Conservation (phyloP, 2,113 vertebrate genomes). For the Colossoma macropomum region DNA sequence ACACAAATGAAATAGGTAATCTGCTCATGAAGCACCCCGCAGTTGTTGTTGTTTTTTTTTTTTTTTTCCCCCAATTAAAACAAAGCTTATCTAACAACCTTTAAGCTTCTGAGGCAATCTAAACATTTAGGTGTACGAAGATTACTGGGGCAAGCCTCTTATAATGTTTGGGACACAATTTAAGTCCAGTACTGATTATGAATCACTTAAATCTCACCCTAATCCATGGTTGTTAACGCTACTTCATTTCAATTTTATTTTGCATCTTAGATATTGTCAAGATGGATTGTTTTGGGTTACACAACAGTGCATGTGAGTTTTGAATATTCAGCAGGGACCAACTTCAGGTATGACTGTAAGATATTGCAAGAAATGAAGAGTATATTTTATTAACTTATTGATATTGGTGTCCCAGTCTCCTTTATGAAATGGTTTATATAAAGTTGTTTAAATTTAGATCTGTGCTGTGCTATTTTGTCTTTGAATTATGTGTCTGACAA, state of each 20-base stretch:
- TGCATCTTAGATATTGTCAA: slow-evolving; percentile 22
- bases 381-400: slow-evolving; percentile 84
- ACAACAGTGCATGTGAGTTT: slow-evolving; percentile 39
- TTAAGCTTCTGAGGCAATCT: neutral
- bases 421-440: slow-evolving; percentile 58
- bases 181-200: neutral
- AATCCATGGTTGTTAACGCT: slow-evolving; percentile 12
- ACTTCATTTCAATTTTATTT: neutral
- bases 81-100: neutral
- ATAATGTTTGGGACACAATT: neutral
- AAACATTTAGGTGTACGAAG: neutral
- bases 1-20: neutral
- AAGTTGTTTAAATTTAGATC: slow-evolving; percentile 57
- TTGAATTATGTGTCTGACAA: slow-evolving; percentile 63
- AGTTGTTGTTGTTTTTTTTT: neutral
- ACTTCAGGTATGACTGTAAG: slow-evolving; percentile 75
- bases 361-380: slow-evolving; percentile 76
- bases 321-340: slow-evolving; percentile 73
- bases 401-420: slow-evolving; percentile 63
- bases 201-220: slow-evolving; percentile 23
- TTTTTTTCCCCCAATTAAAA: neutral
- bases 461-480: slow-evolving; percentile 64
- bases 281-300: slow-evolving; percentile 26
- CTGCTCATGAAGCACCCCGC: neutral
- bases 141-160: neutral